Base-by-base conservation (phyloP, 2,888 invertebrate species). In the Drosophila tripunctata region DNA sequence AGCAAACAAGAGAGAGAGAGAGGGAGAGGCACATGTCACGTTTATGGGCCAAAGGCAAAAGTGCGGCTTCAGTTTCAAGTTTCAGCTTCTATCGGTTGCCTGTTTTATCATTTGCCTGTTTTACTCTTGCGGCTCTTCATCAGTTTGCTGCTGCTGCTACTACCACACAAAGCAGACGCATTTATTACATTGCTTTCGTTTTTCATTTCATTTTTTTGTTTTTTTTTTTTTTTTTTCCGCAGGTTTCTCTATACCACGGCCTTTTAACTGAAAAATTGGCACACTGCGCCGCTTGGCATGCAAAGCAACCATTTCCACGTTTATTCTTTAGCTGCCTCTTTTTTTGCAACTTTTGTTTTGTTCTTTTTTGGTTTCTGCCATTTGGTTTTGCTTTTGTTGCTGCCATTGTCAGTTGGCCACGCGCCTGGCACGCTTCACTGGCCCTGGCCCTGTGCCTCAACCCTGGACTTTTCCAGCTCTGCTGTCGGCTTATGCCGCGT, bases 241-340 rank as follows among this genome's bases (percentile, higher is more conserved):
- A 24, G 21, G 31, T 24, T 40, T 41, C 27, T n/a, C n/a, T 24
- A 15, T 15, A 55, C 27, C 30, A 24, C 56, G 66, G 75, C 75
- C 79, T 77, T 82, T 85, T 82, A 82, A 82, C 85, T 82, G 79
- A 85, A 82, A 81, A 82, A 82, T 82, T 82, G 81, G 85, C 81
- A 82, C 83, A 75, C 64, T 75, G 75, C 73, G 71, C 68, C 80
- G 79, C 77, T 71, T 75, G 83, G 80, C 81, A 82, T 82, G 81
- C 81, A 81, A 85, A 81, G 83, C 81, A 82, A 85, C 72, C 82
- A 85, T 82, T 81, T 77, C 51, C 62, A 60, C 41, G 7, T 66
- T n/a, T 66, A 43, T 57, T 70, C 74, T 61, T 62, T 56, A 60
- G 51, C 54, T 44, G n/a, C n/a, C 44, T 22, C 45, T 12, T 36